Evolutionary conservation across 2,888 invertebrate species (phyloP).

Genomic region (Drosophila cyrtoloma): DNA sequence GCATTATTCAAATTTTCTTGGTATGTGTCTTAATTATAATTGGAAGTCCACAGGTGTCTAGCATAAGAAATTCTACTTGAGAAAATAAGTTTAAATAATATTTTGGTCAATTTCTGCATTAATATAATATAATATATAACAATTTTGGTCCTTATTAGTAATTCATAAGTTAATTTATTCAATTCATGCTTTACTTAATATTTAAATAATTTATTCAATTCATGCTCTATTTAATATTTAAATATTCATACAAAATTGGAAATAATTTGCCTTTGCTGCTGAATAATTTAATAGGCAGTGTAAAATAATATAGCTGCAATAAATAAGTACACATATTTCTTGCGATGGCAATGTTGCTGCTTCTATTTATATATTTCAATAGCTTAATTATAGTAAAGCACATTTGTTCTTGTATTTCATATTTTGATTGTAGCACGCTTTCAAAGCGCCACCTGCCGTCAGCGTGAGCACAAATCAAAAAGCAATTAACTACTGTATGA

Average conservation of each 20-base stretch:
- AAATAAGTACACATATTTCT: not conserved
- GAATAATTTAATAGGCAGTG: not conserved
- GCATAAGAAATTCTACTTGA: not conserved
- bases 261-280: not conserved
- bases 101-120: not conserved
- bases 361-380: not conserved
- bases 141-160: not conserved
- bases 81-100: not conserved
- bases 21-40: not conserved
- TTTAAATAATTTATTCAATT: not conserved
- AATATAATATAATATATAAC: not conserved
- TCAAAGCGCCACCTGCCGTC: slow-evolving; percentile 61
- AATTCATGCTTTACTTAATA: not conserved
- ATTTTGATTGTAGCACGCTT: slow-evolving; percentile 48
- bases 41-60: not conserved
- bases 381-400: not conserved
- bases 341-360: not conserved
- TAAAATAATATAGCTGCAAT: not conserved
- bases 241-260: not conserved
- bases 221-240: not conserved
- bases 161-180: not conserved
- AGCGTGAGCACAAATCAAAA: slow-evolving; percentile 42
- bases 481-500: slow-evolving; percentile 21
- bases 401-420: not conserved
- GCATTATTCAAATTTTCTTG: not conserved